phyloP scores from a whole-genome alignment of 2,888 invertebrate species.

The Pterostichus madidus region DNA sequence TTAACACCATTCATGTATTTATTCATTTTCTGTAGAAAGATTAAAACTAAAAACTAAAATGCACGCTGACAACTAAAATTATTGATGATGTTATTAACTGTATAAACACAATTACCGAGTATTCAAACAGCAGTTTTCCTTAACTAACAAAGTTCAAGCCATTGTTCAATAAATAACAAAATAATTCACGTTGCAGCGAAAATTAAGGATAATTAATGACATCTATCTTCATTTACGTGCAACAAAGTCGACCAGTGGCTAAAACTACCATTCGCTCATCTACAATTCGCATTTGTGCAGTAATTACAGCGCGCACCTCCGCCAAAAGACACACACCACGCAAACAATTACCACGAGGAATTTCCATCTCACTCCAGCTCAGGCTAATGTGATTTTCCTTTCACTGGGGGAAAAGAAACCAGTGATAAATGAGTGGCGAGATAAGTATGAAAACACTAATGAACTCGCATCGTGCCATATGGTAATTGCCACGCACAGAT shows the following conservation, averaged over 20 bases:
- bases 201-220: conserved; percentile 55
- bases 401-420: conserved; percentile 60
- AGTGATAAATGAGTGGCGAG: conserved; percentile 64
- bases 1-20: too few species aligned
- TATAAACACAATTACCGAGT: background rate
- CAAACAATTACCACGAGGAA: conserved; percentile 41
- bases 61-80: background rate
- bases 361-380: background rate
- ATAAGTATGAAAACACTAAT: conserved; percentile 67
- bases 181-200: conserved; percentile 23
- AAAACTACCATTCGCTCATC: background rate
- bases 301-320: conserved; percentile 14
- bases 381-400: conserved; percentile 65
- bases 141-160: conserved; percentile 5
- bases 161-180: conserved; percentile 43
- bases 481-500: conserved; percentile 61
- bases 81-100: background rate
- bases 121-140: conserved; percentile 7
- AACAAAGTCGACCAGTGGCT: conserved; percentile 27
- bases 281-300: conserved; percentile 4
- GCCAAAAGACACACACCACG: conserved; percentile 29
- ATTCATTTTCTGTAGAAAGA: too few species aligned
- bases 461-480: conserved; percentile 65
- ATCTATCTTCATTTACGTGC: conserved; percentile 51
- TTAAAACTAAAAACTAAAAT: background rate